phyloP scores from a whole-genome alignment of 1,140 invertebrate genomes.

The Acyrthosiphon pisum region DNA sequence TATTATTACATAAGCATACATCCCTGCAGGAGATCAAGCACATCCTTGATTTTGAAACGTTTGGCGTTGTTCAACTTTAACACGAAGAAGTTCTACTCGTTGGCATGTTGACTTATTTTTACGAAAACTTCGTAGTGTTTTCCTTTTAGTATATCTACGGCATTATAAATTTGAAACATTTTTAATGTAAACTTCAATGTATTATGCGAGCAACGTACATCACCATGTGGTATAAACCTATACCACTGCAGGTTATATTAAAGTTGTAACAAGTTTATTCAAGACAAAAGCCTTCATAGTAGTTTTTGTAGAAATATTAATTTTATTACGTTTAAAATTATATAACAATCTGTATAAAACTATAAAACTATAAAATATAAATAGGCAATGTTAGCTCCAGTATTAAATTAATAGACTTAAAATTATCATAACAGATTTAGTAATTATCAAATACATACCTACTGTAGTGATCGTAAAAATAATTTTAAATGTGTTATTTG shows the following conservation, averaged over 20 bases:
- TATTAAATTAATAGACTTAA: not conserved
- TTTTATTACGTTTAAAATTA: not conserved
- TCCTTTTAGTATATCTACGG: not conserved
- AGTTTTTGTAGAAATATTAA: not conserved
- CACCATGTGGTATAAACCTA: not conserved
- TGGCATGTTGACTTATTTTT: not conserved
- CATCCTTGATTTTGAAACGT: conserved; percentile 12
- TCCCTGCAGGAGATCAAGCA: not conserved
- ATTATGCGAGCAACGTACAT: not conserved
- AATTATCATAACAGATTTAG: not conserved
- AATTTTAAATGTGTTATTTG: not conserved
- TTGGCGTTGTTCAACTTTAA: not conserved
- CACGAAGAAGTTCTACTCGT: conserved; percentile 7
- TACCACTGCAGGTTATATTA: not conserved
- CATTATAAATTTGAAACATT: conserved; percentile 9
- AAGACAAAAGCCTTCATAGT: not conserved
- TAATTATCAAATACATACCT: too few species aligned
- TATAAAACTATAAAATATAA: not conserved
- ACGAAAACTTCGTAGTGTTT: not conserved
- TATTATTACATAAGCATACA: not conserved
- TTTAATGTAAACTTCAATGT: not conserved
- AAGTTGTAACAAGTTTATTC: not conserved
- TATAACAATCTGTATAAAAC: not conserved
- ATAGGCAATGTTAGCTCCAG: not conserved
- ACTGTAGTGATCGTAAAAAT: not conserved